Evolutionary conservation across 2,113 vertebrate genomes (phyloP).

Genomic region (Embiotoca jacksoni): DNA sequence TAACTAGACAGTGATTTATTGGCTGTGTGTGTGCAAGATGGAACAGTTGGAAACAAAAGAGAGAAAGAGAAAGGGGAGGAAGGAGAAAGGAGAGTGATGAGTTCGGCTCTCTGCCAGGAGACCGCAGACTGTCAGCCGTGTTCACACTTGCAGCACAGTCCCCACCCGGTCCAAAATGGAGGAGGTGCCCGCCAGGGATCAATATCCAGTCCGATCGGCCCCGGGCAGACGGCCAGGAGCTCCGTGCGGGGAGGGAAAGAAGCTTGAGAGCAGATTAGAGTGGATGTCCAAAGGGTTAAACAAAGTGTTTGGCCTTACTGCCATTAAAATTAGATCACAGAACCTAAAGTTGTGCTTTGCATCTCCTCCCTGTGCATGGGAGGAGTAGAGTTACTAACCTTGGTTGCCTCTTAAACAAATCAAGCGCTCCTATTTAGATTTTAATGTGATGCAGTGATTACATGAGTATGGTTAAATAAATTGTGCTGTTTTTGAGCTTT

Average conservation of each 20-base stretch:
- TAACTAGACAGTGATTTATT: slow-evolving; percentile 77
- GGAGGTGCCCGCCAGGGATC: slow-evolving; percentile 54
- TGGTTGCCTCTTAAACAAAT: slow-evolving; percentile 44
- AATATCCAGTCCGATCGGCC: slow-evolving; percentile 40
- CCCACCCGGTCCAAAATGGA: slow-evolving; percentile 11
- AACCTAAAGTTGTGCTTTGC: slow-evolving; percentile 18
- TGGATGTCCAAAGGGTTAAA: slow-evolving; percentile 18
- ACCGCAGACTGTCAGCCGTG: slow-evolving; percentile 52
- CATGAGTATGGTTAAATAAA: slow-evolving; percentile 19
- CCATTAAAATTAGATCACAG: slow-evolving; percentile 31
- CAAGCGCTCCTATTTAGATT: slow-evolving; percentile 36
- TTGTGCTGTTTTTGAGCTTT: slow-evolving; percentile 31
- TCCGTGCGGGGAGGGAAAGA: neutral
- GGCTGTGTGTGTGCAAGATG: slow-evolving; percentile 48
- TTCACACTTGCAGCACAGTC: slow-evolving; percentile 66
- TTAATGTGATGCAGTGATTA: slow-evolving; percentile 40
- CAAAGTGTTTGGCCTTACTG: slow-evolving; percentile 5
- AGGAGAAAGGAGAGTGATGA: slow-evolving; percentile 60
- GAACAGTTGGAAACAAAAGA: slow-evolving; percentile 67
- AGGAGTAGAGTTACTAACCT: slow-evolving; percentile 23
- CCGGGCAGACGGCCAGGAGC: slow-evolving; percentile 15
- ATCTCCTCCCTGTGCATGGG: slow-evolving; percentile 22
- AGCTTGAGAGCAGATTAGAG: slow-evolving; percentile 14
- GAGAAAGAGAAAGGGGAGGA: slow-evolving; percentile 28
- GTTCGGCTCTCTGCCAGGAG: slow-evolving; percentile 54